Evolutionary conservation across 1,140 invertebrate species (phyloP).

Genomic region (Macrostomum lignano): DNA sequence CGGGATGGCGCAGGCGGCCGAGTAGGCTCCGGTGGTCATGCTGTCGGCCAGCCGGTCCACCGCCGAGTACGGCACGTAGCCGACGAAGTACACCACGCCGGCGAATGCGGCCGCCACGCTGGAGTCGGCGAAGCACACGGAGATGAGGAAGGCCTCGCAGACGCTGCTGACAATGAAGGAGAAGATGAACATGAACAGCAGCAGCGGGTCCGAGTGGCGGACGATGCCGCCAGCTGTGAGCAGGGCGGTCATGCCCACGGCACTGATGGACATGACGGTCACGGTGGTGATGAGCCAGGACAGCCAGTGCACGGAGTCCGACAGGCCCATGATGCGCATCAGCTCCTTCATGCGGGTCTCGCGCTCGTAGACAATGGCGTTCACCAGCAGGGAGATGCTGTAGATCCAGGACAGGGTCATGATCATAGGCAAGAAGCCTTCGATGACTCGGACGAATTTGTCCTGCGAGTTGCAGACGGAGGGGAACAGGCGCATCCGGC

Average conservation of each 20-base stretch:
- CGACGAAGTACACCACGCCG: slow-evolving; percentile 40
- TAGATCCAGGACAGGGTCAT: slow-evolving; percentile 10
- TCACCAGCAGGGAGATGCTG: slow-evolving; percentile 30
- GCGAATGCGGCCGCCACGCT: slow-evolving; percentile 40
- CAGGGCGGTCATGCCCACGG: slow-evolving; percentile 29
- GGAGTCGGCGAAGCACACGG: slow-evolving; percentile 34
- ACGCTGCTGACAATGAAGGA: slow-evolving; percentile 33
- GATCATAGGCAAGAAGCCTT: slow-evolving; percentile 14
- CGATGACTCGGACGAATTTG: too few species aligned
- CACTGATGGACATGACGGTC: slow-evolving; percentile 31
- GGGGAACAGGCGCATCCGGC: too few species aligned
- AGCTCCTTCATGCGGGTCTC: slow-evolving; percentile 34
- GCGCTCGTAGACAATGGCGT: slow-evolving; percentile 40
- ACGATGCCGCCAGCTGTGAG: slow-evolving; percentile 31
- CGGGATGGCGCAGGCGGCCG: neutral
- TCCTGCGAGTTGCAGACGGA: too few species aligned
- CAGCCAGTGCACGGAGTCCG: slow-evolving; percentile 33
- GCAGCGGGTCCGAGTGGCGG: slow-evolving; percentile 26
- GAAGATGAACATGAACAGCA: slow-evolving; percentile 32
- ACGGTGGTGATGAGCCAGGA: slow-evolving; percentile 37
- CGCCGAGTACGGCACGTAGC: slow-evolving; percentile 39
- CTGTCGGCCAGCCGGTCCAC: slow-evolving; percentile 2
- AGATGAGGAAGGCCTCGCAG: slow-evolving; percentile 33
- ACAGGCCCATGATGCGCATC: slow-evolving; percentile 37
- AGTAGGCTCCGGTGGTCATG: neutral